A percentile compares a stretch with the other conserved stretches of the same genome.
These are phyloP conservation scores for Philopedon plagiatum DNA, from an alignment of 2,888 invertebrate species.

Conservation along the genomic window DNA sequence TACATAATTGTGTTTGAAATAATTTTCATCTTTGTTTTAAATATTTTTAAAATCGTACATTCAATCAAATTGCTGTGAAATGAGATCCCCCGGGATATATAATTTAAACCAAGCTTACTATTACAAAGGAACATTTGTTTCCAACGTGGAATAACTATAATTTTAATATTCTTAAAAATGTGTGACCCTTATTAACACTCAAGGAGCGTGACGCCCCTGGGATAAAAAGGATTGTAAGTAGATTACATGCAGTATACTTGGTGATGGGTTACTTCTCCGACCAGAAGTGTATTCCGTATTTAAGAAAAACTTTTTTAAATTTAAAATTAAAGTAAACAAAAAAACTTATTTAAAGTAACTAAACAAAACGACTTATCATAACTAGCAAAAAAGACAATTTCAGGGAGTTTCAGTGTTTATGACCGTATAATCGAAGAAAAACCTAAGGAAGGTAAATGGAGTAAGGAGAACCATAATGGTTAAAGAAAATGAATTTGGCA, in stretches of 20 bases:
- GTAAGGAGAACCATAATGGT: no score
- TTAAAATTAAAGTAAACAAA: no score
- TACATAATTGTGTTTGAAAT: no score
- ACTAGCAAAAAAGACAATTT: no score
- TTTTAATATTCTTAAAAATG: not conserved
- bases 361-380: no score
- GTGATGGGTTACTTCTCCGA: not conserved
- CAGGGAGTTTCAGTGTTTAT: no score
- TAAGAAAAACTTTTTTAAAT: not conserved
- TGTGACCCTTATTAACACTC: not conserved
- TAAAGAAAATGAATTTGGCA: no score
- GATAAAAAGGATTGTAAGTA: not conserved
- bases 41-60: not conserved
- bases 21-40: no score
- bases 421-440: not conserved
- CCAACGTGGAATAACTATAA: not conserved
- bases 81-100: not conserved
- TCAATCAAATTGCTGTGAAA: not conserved
- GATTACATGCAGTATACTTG: not conserved
- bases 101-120: not conserved
- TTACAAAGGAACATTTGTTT: not conserved
- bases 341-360: no score
- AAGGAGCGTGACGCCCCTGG: slow-evolving; percentile 6
- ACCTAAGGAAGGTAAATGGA: no score
- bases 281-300: not conserved